Evolutionary conservation across 2,888 invertebrate genomes (phyloP), one percentile per base, ranked within the genome.

Genomic region (Calephelis perditalis): DNA sequence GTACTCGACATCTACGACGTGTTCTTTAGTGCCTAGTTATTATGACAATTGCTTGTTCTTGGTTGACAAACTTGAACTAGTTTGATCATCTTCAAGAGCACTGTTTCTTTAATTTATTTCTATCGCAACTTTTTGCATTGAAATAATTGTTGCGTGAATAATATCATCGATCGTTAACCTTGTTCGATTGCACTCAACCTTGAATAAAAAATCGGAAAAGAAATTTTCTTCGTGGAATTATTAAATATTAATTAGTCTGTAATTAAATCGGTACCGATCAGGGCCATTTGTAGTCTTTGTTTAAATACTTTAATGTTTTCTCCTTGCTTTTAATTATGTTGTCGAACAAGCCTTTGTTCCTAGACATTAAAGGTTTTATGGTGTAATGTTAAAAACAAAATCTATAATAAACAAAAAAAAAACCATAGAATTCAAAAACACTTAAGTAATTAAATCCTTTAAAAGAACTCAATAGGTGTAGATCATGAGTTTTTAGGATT

Each of bases 131-230:
- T 54, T 54, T 54, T 54, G 63, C 61, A 58, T 62, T 47, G 61
- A 63, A 63, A 66, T 59, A 68, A 70, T 65, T 65, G 64, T 68
- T 64, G 68, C 68, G 68, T 67, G 68, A 61, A 64, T 57, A 58
- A 65, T 59, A 67, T 68, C 63, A 58, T 62, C 45, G 54, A 57
- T 63, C 59, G 58, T 59, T 61, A 62, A 68, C 72, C 72, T 71
- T 70, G 71, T 61, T 61, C 55, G 54, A 58, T 68, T 67, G 68
- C 69, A 65, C 65, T 63, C 57, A 64, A 68, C 72, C 70, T 71
- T 71, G 71, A 67, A 69, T 69, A 65, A 59, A 63, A 69, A 68
- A 69, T 67, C 67, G 62, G 66, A 67, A 71, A 71, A 68, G 67
- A 71, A 67, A 67, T 68, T 67, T 63, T 61, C 63, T 63, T 58